phyloP scores from a whole-genome alignment of 2,797 vertebrate species.

The Betta splendens region DNA sequence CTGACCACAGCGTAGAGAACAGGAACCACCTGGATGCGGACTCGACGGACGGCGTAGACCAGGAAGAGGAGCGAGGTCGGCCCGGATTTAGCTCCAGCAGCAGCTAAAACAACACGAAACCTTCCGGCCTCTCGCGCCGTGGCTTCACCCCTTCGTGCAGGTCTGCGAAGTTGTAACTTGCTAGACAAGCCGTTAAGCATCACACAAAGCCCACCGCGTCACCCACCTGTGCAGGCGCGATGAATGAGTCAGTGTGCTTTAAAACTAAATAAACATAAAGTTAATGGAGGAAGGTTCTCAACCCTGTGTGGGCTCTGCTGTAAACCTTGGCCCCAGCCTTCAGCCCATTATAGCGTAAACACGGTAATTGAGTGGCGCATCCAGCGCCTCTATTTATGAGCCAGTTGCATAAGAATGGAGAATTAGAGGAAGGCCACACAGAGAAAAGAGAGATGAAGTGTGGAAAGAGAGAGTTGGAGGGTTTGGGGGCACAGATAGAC shows the following conservation, averaged over 20 bases:
- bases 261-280: slow-evolving; percentile 50
- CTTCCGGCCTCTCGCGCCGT: too few relatives aligned
- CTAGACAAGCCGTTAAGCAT: slow-evolving; percentile 29
- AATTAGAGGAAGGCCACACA: slow-evolving; percentile 17
- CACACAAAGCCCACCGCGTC: slow-evolving; percentile 12
- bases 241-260: slow-evolving; percentile 62
- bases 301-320: slow-evolving; percentile 47
- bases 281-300: slow-evolving; percentile 59
- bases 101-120: slow-evolving; percentile 73
- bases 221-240: slow-evolving; percentile 44
- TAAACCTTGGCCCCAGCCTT: slow-evolving; percentile 43
- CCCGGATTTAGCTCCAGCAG: slow-evolving; percentile 53
- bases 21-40: slow-evolving; percentile 71
- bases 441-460: slow-evolving; percentile 12
- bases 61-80: slow-evolving; percentile 58
- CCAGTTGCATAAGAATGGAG: slow-evolving; percentile 60
- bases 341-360: slow-evolving; percentile 60
- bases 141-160: too few relatives aligned
- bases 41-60: slow-evolving; percentile 46
- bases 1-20: slow-evolving; percentile 30
- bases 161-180: slow-evolving; percentile 26
- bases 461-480: slow-evolving; percentile 12
- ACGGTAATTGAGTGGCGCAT: slow-evolving; percentile 68
- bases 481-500: not conserved
- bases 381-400: slow-evolving; percentile 66